These are phyloP conservation scores for Brachionus manjavacas DNA, from an alignment of 1,140 invertebrate genomes.

Conservation along the genomic window DNA sequence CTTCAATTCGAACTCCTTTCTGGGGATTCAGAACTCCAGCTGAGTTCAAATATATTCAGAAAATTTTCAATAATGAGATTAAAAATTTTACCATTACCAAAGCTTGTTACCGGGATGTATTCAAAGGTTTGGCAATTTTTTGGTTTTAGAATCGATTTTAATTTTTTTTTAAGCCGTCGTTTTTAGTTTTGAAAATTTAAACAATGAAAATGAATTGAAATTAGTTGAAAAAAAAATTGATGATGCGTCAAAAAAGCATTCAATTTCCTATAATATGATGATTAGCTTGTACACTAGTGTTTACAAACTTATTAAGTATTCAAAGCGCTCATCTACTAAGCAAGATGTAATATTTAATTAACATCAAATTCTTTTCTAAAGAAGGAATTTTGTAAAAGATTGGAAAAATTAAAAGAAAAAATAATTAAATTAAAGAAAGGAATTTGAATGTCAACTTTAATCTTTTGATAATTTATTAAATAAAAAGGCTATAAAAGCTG, in stretches of 20 bases:
- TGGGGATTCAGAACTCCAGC: background rate
- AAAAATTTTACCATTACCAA: background rate
- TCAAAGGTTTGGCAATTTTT: background rate
- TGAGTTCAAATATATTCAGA: constrained; percentile 5
- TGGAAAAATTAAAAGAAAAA: background rate
- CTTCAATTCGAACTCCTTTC: background rate
- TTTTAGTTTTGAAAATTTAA: background rate
- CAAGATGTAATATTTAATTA: background rate
- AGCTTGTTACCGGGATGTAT: background rate
- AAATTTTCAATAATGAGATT: background rate
- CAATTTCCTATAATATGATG: background rate
- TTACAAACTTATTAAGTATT: background rate
- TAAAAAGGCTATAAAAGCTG: background rate
- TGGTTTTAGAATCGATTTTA: background rate
- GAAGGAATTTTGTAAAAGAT: background rate
- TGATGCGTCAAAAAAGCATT: background rate
- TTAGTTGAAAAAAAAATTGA: background rate
- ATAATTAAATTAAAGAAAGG: background rate
- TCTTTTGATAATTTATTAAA: background rate
- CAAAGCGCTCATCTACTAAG: background rate
- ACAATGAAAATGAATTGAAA: background rate
- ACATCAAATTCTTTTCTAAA: background rate
- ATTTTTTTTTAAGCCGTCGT: background rate
- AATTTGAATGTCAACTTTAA: background rate
- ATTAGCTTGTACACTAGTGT: background rate